phyloP scores from a whole-genome alignment of 2,113 vertebrate species.

The Pomatorhinus ruficollis region DNA sequence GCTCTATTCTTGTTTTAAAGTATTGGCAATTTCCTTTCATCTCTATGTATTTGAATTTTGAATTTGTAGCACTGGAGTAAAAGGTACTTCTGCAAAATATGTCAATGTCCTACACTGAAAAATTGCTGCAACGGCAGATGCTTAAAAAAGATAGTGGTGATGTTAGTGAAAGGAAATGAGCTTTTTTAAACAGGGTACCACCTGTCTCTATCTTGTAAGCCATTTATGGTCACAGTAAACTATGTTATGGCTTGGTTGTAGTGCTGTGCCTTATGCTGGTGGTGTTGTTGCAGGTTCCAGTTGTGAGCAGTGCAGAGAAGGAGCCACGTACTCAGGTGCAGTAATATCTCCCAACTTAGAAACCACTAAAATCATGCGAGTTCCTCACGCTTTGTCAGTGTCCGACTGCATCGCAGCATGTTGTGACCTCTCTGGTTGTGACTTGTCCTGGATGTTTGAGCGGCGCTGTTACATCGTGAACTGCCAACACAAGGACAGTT shows the following conservation, averaged over 20 bases:
- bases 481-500: conserved; percentile 80
- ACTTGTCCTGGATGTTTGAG: conserved; percentile 89
- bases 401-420: conserved; percentile 80
- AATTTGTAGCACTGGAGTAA: not conserved
- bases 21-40: not conserved
- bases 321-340: conserved; percentile 76
- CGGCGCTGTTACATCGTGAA: conserved; percentile 86
- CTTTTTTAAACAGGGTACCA: not conserved
- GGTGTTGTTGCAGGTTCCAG: conserved; percentile 72
- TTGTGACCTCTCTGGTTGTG: conserved; percentile 82
- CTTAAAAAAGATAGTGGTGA: not conserved
- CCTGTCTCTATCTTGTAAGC: not conserved
- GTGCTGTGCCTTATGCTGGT: not conserved
- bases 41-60: not conserved
- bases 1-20: not conserved
- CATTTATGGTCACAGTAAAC: not conserved
- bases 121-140: not conserved
- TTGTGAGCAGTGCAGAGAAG: conserved; percentile 83
- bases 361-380: conserved; percentile 78
- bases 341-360: conserved; percentile 83
- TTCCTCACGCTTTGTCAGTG: conserved; percentile 76
- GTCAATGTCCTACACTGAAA: not conserved
- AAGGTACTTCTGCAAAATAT: not conserved
- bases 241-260: not conserved
- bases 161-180: not conserved